Conservation (phyloP, 2,888 invertebrate genomes). For the Tridacna crocea region DNA sequence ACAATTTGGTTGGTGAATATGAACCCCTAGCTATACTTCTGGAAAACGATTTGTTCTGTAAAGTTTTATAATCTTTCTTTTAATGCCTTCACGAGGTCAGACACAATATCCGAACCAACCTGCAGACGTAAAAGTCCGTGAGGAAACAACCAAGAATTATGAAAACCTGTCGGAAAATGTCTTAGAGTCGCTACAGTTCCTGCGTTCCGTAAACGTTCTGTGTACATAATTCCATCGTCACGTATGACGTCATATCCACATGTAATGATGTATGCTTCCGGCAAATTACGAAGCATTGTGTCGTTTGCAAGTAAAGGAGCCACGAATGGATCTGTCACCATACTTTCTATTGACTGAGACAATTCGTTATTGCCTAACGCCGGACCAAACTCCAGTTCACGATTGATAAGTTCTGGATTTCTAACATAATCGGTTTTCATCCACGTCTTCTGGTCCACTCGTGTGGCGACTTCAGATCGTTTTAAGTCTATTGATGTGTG, state of each 20-base stretch:
- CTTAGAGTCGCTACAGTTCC: constrained; percentile 71
- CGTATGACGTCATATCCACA: constrained; percentile 82
- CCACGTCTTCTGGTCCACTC: constrained; percentile 61
- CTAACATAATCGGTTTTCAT: constrained; percentile 59
- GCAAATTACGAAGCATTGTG: constrained; percentile 69
- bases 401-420: constrained; percentile 43
- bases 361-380: constrained; percentile 51
- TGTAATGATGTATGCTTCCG: constrained; percentile 80
- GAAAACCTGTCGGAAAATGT: constrained; percentile 73
- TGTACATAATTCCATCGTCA: constrained; percentile 83
- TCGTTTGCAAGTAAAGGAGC: constrained; percentile 81
- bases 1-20: no score
- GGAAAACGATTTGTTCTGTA: no score
- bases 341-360: constrained; percentile 53
- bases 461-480: constrained; percentile 53
- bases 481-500: constrained; percentile 64
- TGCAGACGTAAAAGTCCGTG: constrained; percentile 67
- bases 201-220: constrained; percentile 72
- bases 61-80: constrained; percentile 5
- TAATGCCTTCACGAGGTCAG: constrained; percentile 63
- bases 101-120: constrained; percentile 63
- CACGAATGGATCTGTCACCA: constrained; percentile 67
- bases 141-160: constrained; percentile 69
- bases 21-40: no score
- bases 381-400: constrained; percentile 6